Evolutionary conservation across 2,888 invertebrate species (phyloP).

Genomic region (Zygogramma bicolorata): DNA sequence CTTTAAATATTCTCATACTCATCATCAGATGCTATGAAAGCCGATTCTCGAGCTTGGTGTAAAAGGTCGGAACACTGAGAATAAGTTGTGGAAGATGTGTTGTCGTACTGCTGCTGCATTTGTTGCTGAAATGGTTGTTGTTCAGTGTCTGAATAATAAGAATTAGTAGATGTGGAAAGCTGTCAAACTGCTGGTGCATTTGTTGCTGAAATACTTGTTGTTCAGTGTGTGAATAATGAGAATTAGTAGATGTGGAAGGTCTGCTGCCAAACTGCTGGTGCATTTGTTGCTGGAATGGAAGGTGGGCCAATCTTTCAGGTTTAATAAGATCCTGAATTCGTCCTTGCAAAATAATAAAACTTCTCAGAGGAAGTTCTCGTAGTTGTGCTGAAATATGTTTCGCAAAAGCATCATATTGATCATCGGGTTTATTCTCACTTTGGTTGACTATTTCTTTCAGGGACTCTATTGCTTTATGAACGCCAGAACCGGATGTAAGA

Average conservation of each 20-base stretch:
- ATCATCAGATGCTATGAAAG: background rate
- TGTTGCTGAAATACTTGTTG: background rate
- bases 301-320: slow-evolving; percentile 1
- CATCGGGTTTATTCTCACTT: slow-evolving; percentile 3
- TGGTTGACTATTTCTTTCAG: slow-evolving; percentile 11
- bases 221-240: background rate
- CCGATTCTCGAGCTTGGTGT: background rate
- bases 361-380: slow-evolving; percentile 3
- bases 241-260: background rate
- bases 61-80: background rate
- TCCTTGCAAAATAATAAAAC: slow-evolving; percentile 15
- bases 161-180: background rate
- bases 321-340: slow-evolving; percentile 2
- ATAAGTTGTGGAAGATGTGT: background rate
- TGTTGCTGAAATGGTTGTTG: background rate
- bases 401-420: background rate
- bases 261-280: background rate
- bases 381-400: slow-evolving; percentile 16
- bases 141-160: background rate
- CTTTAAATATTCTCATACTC: background rate
- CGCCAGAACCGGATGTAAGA: slow-evolving; percentile 1
- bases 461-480: slow-evolving; percentile 13
- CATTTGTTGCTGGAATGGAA: background rate
- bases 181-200: background rate
- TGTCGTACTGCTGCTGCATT: background rate